Conservation (phyloP, 2,888 invertebrate species). For the Tenodera sinensis region DNA sequence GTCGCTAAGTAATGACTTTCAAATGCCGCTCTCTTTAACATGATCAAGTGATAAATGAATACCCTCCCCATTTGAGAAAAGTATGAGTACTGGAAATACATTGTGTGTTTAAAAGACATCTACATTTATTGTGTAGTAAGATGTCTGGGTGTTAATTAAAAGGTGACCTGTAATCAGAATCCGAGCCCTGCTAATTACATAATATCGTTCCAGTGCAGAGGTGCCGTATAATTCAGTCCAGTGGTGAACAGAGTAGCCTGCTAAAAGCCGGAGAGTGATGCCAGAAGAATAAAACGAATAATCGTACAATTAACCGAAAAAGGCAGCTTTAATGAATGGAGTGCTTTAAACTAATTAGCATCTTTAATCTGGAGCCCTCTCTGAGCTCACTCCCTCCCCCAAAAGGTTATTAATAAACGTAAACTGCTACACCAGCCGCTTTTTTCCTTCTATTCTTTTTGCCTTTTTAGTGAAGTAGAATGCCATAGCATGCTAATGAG, state of each 20-base stretch:
- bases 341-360: neutral
- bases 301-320: neutral
- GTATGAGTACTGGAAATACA: too few relatives aligned
- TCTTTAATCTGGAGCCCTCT: neutral
- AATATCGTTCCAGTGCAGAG: neutral
- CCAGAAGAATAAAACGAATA: neutral
- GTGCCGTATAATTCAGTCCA: neutral
- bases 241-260: neutral
- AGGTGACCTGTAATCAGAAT: too few relatives aligned
- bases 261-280: neutral
- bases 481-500: neutral
- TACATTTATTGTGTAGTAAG: too few relatives aligned
- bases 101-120: too few relatives aligned
- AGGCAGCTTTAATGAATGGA: neutral
- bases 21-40: too few relatives aligned
- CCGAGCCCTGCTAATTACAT: too few relatives aligned
- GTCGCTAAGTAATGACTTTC: too few relatives aligned
- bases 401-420: neutral
- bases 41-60: too few relatives aligned
- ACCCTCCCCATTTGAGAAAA: too few relatives aligned
- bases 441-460: too few relatives aligned
- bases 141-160: too few relatives aligned
- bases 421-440: neutral
- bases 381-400: neutral
- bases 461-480: neutral